Percentiles rank a stretch among this genome's conserved stretches.
Evolutionary conservation across 2,113 vertebrate species (phyloP).

Genomic region (Hassar affinis): DNA sequence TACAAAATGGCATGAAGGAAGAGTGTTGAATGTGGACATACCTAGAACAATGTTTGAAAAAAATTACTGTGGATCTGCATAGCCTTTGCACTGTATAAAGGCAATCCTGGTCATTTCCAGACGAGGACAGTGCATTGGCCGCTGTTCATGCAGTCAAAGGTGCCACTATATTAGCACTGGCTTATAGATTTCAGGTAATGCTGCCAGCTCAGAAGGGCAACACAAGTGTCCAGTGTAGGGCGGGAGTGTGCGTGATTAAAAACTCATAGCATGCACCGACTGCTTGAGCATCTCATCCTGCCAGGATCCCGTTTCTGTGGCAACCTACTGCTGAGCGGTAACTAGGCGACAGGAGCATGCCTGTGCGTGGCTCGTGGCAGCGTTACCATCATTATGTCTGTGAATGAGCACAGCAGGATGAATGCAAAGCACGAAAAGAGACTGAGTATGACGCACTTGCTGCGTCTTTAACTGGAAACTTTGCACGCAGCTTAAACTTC

Average conservation of each 20-base stretch:
- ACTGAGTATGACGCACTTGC: background rate
- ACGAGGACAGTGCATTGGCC: background rate
- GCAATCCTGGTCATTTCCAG: background rate
- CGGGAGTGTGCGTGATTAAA: slow-evolving; percentile 36
- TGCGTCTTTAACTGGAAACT: background rate
- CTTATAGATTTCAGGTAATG: background rate
- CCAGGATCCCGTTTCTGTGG: slow-evolving; percentile 76
- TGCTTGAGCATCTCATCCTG: slow-evolving; percentile 71
- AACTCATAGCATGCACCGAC: slow-evolving; percentile 62
- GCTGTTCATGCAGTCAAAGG: background rate
- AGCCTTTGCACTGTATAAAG: background rate
- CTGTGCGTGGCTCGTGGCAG: slow-evolving; percentile 63
- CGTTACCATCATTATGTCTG: slow-evolving; percentile 72
- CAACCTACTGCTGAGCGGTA: slow-evolving; percentile 78
- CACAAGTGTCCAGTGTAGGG: background rate
- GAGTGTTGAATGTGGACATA: background rate
- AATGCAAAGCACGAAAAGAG: slow-evolving; percentile 15
- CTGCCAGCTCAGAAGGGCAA: slow-evolving; percentile 18
- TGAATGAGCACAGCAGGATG: slow-evolving; percentile 66
- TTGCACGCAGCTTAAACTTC: background rate
- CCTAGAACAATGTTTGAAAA: background rate
- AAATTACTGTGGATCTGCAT: background rate
- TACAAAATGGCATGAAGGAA: background rate
- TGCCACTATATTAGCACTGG: background rate
- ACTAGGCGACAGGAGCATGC: slow-evolving; percentile 77